Percentiles rank a stretch among this genome's conserved stretches.
Evolutionary conservation across 2,797 vertebrate species (phyloP).

Genomic region (Loris lydekkerianus): DNA sequence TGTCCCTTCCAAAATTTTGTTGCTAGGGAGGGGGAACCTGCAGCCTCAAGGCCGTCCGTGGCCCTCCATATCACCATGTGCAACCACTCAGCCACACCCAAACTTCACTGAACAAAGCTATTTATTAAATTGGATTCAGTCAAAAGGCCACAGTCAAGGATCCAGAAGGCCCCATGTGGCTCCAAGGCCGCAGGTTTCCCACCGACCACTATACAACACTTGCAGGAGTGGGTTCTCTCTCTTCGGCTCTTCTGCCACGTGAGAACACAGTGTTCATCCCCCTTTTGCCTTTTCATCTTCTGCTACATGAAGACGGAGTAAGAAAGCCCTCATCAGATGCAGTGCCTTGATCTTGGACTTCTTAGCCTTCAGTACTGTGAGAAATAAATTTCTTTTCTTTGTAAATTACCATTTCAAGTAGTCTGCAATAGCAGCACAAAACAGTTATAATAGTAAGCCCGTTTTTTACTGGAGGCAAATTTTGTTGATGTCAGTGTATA

Average conservation of each 20-base stretch:
- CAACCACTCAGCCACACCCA: background rate
- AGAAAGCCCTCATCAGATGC: background rate
- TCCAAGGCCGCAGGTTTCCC: background rate
- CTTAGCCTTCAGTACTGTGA: background rate
- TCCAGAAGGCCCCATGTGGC: background rate
- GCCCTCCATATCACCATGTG: background rate
- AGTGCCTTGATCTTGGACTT: background rate
- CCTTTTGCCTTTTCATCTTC: background rate
- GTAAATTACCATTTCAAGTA: background rate
- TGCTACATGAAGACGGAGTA: background rate
- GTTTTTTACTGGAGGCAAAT: background rate
- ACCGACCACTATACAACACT: background rate
- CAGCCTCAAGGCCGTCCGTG: background rate
- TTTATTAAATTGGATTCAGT: background rate
- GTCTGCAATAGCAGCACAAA: background rate
- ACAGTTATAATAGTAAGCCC: background rate
- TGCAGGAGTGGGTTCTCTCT: background rate
- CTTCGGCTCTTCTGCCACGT: background rate
- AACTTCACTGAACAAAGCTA: background rate
- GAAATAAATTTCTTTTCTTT: background rate
- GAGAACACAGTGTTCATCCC: background rate
- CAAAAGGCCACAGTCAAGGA: background rate
- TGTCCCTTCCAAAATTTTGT: background rate
- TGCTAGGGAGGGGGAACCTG: background rate
- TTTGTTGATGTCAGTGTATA: background rate